phyloP scores from a whole-genome alignment of 2,113 vertebrate species.

The Tiliqua scincoides region DNA sequence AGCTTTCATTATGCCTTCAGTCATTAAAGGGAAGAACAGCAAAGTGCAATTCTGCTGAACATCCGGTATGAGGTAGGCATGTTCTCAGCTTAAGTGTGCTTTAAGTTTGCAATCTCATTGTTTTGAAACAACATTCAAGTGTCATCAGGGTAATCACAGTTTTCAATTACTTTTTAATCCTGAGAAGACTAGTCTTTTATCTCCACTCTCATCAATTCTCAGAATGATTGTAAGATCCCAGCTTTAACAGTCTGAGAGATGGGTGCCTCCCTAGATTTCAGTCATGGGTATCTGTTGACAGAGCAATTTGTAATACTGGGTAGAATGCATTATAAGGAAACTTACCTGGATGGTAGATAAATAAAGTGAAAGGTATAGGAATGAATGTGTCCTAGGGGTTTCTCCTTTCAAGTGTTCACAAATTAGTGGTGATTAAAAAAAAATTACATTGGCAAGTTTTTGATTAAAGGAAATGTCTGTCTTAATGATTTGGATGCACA shows the following conservation, averaged over 20 bases:
- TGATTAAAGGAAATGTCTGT: too few species aligned
- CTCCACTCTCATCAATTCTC: background rate
- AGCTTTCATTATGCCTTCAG: background rate
- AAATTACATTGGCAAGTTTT: too few species aligned
- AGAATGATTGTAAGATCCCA: constrained; percentile 51
- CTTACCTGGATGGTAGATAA: too few species aligned
- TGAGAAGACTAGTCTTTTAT: constrained; percentile 39
- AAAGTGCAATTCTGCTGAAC: background rate
- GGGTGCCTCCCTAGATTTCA: constrained; percentile 41
- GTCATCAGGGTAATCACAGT: background rate
- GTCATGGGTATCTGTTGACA: constrained; percentile 61
- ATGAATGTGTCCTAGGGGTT: too few species aligned
- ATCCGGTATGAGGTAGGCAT: background rate
- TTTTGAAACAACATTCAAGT: background rate
- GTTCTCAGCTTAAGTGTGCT: background rate
- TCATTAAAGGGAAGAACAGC: background rate
- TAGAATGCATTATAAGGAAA: constrained; percentile 2
- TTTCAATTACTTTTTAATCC: constrained; percentile 34
- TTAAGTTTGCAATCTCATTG: background rate
- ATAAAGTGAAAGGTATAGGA: too few species aligned
- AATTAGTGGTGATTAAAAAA: too few species aligned
- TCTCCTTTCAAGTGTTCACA: too few species aligned
- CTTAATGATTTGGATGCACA: too few species aligned
- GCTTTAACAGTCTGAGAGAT: constrained; percentile 13
- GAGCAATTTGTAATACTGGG: constrained; percentile 55